phyloP scores from a whole-genome alignment of 2,888 invertebrate genomes.

The Temnothorax unifasciatus region DNA sequence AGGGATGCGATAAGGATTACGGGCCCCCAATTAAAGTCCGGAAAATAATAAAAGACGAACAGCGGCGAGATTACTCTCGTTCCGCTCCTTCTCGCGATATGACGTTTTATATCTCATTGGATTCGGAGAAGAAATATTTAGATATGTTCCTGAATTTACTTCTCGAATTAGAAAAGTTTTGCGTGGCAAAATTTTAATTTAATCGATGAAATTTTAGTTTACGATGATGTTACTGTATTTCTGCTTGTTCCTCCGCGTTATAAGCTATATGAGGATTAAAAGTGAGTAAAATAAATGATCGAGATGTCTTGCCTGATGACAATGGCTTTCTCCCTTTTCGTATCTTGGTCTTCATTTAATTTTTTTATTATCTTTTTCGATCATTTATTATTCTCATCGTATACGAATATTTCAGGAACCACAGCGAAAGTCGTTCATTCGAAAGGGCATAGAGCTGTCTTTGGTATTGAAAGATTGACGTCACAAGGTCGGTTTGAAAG shows the following conservation, averaged over 20 bases:
- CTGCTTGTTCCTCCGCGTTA: not conserved
- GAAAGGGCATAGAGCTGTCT: not conserved
- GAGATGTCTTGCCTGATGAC: not conserved
- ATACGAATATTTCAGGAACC: not conserved
- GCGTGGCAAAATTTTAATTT: not conserved
- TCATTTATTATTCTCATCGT: not conserved
- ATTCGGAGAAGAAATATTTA: conserved; percentile 20
- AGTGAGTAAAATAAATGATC: not conserved
- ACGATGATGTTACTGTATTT: not conserved
- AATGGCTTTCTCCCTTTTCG: not conserved
- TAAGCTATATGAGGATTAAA: not conserved
- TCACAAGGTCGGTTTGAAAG: conserved; percentile 64
- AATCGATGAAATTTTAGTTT: not conserved
- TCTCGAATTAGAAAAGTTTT: not conserved
- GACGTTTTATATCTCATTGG: conserved; percentile 27
- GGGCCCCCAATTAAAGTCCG: conserved; percentile 71
- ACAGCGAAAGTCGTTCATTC: conserved; percentile 26
- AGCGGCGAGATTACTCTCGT: conserved; percentile 57
- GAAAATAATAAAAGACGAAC: conserved; percentile 69
- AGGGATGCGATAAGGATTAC: conserved; percentile 75
- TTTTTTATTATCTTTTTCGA: conserved; percentile 3
- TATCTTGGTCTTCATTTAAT: not conserved
- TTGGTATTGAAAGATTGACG: conserved; percentile 58
- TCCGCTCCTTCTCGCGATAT: conserved; percentile 37
- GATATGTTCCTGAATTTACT: conserved; percentile 15